A percentile compares a stretch with the other conserved stretches of the same genome.
Conservation (phyloP, 2,888 invertebrate genomes). For the Chesias legatella region DNA sequence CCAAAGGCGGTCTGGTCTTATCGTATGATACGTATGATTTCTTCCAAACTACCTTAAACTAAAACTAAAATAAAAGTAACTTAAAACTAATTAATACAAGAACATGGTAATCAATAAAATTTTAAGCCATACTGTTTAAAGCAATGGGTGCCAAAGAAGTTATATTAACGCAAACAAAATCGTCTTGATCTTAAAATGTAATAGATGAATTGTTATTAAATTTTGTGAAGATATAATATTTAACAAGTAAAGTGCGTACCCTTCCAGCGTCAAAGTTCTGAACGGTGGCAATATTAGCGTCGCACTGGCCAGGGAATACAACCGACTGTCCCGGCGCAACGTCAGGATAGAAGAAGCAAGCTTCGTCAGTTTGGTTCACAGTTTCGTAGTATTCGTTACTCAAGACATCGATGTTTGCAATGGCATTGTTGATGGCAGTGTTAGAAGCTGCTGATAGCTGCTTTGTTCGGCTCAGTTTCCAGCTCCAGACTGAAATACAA, state of each 20-base stretch:
- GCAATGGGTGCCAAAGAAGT: no score
- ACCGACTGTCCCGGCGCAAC: slow-evolving; percentile 40
- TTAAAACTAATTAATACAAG: no score
- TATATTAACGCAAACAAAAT: no score
- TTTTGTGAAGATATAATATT: no score
- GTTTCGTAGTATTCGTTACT: slow-evolving; percentile 45
- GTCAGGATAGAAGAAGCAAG: slow-evolving; percentile 56
- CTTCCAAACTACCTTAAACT: no score
- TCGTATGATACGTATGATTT: no score
- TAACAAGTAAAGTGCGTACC: slow-evolving; percentile 40
- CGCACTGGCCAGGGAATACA: slow-evolving; percentile 51
- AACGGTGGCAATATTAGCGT: slow-evolving; percentile 40
- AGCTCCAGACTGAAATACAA: slow-evolving; percentile 49
- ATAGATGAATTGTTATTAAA: no score
- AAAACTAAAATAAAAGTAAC: no score
- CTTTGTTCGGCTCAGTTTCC: slow-evolving; percentile 56
- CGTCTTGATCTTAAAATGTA: no score
- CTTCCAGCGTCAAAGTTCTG: slow-evolving; percentile 40
- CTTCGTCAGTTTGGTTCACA: slow-evolving; percentile 41
- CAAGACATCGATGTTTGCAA: slow-evolving; percentile 39
- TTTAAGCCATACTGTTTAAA: no score
- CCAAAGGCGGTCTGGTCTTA: no score
- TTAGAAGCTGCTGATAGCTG: slow-evolving; percentile 33
- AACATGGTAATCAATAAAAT: no score
- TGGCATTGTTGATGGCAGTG: slow-evolving; percentile 40